phyloP scores from a whole-genome alignment of 2,113 vertebrate species.

The Gasterosteus aculeatus region DNA sequence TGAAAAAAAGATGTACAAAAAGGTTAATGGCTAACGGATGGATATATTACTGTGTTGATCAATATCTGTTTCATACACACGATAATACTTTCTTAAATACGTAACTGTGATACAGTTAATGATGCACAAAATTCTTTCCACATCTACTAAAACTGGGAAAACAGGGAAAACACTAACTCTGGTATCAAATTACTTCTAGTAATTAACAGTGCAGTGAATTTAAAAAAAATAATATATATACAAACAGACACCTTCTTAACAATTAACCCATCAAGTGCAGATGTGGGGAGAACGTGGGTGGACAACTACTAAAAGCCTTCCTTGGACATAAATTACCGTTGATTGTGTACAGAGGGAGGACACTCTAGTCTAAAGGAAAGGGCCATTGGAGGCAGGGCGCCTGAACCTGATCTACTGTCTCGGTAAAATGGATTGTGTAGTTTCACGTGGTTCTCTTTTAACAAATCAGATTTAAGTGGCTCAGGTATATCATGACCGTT shows the following conservation, averaged over 20 bases:
- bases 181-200: too few relatives aligned
- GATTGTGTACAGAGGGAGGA: neutral
- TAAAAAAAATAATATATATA: neutral
- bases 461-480: neutral
- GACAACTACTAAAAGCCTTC: slow-evolving; percentile 5
- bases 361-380: neutral
- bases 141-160: neutral
- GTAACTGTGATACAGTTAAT: neutral
- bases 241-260: slow-evolving; percentile 14
- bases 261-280: slow-evolving; percentile 16
- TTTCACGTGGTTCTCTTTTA: neutral
- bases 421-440: neutral
- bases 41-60: neutral
- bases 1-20: too few relatives aligned
- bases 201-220: too few relatives aligned
- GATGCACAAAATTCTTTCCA: neutral
- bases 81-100: neutral
- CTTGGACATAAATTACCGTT: slow-evolving; percentile 7
- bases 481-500: neutral
- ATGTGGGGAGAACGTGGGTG: slow-evolving; percentile 8
- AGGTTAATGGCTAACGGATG: too few relatives aligned
- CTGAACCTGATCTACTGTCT: neutral
- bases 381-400: neutral
- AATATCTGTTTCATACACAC: neutral
- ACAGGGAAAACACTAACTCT: too few relatives aligned